Evolutionary conservation across 2,888 invertebrate species (phyloP), one percentile per base, ranked within the genome.

Genomic region (Melanotus villosus): DNA sequence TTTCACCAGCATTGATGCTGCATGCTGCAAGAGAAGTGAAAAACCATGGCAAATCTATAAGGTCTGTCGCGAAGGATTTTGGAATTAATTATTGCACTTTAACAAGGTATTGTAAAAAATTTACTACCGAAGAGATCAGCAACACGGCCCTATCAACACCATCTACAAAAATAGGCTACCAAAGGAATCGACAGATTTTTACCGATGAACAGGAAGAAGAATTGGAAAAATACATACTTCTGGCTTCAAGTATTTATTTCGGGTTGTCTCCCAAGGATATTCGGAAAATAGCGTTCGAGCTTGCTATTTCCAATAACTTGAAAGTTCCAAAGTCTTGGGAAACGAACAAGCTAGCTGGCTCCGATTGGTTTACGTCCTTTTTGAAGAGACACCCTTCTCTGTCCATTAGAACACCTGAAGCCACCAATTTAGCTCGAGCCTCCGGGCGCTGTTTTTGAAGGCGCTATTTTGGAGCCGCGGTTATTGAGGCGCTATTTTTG

Each of bases 281-380:
- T 16, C 56, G 73, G 36, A 60, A 38, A 41, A 62, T 79, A 18
- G 76, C 78, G 5, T 80, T 45, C 56, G 57, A 75, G 16, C 71
- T 60, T 64, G 77, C 76, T n/a, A 21, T 57, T 21, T 57, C 64
- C 19, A 47, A 62, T 34, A 65, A 74, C 2, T 16, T 72, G 9
- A 68, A 73, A 38, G 45, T 73, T 26, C 79, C 78, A 47, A 10
- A 36, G 14, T 62, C 47, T 23, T 81, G 79, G 77, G 26, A 41
- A 26, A 60, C 64, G 54, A 69, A 73, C 43, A 43, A 72, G 58
- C 67, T 73, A 56, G 80, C 82, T 38, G 78, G 80, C n/a, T 65
- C 70, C 34, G 80, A 81, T 59, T 81, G 80, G 81, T n/a, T n/a
- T n/a, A n/a, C n/a, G n/a, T n/a, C n/a, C n/a, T 81, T 80, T 65